Percentiles rank a stretch among this genome's conserved stretches.
Evolutionary conservation across 1,140 invertebrate species (phyloP).

Genomic region (Saccostrea glomerata): DNA sequence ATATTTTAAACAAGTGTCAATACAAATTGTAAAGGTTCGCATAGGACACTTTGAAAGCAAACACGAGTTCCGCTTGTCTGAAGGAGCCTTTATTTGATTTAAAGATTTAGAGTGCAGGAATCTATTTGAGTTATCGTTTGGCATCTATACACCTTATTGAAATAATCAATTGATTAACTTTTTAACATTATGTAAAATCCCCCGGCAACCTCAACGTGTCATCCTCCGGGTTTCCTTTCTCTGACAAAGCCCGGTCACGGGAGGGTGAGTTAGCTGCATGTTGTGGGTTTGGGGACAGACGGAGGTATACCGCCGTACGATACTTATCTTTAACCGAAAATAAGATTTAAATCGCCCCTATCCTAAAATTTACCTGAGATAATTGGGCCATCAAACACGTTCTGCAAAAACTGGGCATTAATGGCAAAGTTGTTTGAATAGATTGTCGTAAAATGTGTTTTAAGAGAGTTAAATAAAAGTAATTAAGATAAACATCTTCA

Average conservation of each 20-base stretch:
- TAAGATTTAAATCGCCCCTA: constrained; percentile 15
- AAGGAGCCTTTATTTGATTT: background rate
- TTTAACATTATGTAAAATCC: constrained; percentile 33
- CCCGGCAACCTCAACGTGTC: background rate
- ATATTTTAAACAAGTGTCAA: constrained; percentile 28
- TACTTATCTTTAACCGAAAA: background rate
- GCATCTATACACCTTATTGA: constrained; percentile 23
- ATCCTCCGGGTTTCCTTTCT: background rate
- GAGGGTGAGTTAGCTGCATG: background rate
- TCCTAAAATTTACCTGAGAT: constrained; percentile 13
- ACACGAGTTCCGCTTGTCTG: constrained; percentile 9
- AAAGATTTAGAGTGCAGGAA: constrained; percentile 20
- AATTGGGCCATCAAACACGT: background rate
- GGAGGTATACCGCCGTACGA: background rate
- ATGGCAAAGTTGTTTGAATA: background rate
- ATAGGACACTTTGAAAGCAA: constrained; percentile 3
- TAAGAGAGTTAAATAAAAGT: background rate
- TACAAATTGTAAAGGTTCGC: constrained; percentile 34
- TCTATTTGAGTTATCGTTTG: background rate
- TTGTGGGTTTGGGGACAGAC: background rate
- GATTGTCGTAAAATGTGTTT: background rate
- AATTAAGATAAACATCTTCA: background rate
- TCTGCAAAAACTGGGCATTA: constrained; percentile 12
- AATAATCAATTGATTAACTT: constrained; percentile 39
- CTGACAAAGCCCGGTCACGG: background rate